phyloP scores from a whole-genome alignment of 2,797 vertebrate species.

The Meda fulgida region DNA sequence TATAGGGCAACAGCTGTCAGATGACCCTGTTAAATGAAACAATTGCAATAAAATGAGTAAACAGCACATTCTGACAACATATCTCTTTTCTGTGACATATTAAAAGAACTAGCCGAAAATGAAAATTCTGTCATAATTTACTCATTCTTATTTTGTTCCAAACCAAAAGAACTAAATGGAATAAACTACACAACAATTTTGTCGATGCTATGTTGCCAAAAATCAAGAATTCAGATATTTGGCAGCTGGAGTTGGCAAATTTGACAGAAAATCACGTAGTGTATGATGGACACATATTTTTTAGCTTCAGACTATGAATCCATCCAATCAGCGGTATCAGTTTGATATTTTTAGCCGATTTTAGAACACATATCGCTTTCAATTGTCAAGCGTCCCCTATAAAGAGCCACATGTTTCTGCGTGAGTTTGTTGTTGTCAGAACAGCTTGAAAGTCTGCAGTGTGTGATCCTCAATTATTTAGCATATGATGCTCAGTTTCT shows the following conservation, averaged over 20 bases:
- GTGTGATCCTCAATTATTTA: background rate
- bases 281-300: background rate
- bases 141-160: background rate
- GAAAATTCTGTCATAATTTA: background rate
- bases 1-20: background rate
- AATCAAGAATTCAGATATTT: background rate
- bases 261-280: background rate
- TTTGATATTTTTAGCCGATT: background rate
- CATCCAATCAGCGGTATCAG: too few species aligned
- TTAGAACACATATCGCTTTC: background rate
- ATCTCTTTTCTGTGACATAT: background rate
- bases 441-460: background rate
- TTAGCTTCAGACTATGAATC: background rate
- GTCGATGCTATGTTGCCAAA: background rate
- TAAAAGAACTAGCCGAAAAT: background rate
- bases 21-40: background rate
- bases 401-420: background rate
- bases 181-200: background rate
- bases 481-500: background rate
- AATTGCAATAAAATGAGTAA: background rate
- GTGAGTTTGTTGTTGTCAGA: background rate
- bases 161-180: background rate
- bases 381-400: background rate
- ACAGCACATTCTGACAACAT: background rate
- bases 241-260: background rate